A percentile compares a stretch with the other conserved stretches of the same genome.
Evolutionary conservation across 2,888 invertebrate genomes (phyloP).

Genomic region (Amphipoea oculea): DNA sequence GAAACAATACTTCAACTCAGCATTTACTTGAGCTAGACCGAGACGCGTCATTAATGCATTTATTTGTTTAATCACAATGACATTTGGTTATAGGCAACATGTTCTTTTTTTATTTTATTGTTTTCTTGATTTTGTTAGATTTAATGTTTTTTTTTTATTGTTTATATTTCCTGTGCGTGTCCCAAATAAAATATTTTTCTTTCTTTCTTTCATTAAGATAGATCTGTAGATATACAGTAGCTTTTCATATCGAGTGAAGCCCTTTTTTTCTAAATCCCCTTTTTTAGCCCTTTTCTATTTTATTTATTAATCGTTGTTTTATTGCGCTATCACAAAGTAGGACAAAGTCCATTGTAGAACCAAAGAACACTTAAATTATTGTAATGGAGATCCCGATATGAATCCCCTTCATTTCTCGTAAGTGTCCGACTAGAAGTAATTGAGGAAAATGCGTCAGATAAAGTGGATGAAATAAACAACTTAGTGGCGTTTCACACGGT

Average conservation of each 20-base stretch:
- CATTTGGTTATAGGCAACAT: too few relatives aligned
- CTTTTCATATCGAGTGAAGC: background rate
- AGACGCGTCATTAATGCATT: too few relatives aligned
- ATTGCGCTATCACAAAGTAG: conserved; percentile 13
- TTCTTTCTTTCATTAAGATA: background rate
- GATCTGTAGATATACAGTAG: background rate
- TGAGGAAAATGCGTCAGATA: conserved; percentile 46
- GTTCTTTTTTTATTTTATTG: too few relatives aligned
- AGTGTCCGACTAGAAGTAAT: conserved; percentile 41
- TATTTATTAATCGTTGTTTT: background rate
- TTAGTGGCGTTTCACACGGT: conserved; percentile 11
- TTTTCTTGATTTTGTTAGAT: too few relatives aligned
- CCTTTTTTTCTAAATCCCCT: background rate
- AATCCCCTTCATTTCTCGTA: conserved; percentile 14
- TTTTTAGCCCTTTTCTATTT: too few relatives aligned
- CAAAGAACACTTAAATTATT: conserved; percentile 34
- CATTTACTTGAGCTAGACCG: too few relatives aligned
- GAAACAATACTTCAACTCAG: too few relatives aligned
- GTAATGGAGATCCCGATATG: conserved; percentile 37
- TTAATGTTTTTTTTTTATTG: too few relatives aligned
- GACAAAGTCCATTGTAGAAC: conserved; percentile 7
- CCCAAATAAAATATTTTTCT: too few relatives aligned
- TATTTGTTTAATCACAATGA: too few relatives aligned
- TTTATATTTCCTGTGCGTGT: too few relatives aligned
- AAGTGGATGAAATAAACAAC: conserved; percentile 43